Base-by-base conservation (phyloP, 1,140 invertebrate species). In the Subanguina moxae region DNA sequence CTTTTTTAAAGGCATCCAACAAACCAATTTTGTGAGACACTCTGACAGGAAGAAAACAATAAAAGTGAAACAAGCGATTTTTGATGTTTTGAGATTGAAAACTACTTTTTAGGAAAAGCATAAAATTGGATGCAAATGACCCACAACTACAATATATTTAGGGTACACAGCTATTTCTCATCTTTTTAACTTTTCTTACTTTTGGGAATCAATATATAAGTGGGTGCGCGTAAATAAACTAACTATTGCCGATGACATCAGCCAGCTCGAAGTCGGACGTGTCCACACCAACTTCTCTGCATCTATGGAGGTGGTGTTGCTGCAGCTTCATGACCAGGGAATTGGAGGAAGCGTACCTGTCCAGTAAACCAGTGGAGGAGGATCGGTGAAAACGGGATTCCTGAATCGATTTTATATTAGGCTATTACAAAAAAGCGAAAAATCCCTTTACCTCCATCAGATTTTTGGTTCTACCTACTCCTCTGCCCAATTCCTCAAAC, bases 381-480 rank as follows among this genome's bases (percentile, higher is more conserved):
- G 43, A 56, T 25, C 64, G 64, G 13, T 65, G 64, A 9, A 65
- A 28, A n/a, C 64, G 64, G 17, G 43, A 19, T 9, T 65, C 32
- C 15, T 65, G 45, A 52, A 52, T 21, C 3, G 3, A 7, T 52
- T 52, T 52, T 15, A 52, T 52, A 11, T 38, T 38, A 38, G 3
- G 3, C 11, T 52, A 52, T 52, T 15, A 21, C 15, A 52, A 45
- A 45, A n/a, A n/a, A n/a, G n/a, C n/a, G n/a, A n/a, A n/a, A n/a
- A n/a, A n/a, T n/a, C 1, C 30, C 30, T 15, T 19, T 23, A n/a
- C 56, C 57, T 25, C 23, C n/a, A 0, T 32, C n/a, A 25, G 15
- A 17, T 19, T 62, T 19, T 48, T 15, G 45, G 7, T 7, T 62
- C 21, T 57, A 3, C 19, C 28, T 52, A 32, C 19, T 13, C 59